Evolutionary conservation across 2,888 invertebrate genomes (phyloP).

Genomic region (Autographa gamma): DNA sequence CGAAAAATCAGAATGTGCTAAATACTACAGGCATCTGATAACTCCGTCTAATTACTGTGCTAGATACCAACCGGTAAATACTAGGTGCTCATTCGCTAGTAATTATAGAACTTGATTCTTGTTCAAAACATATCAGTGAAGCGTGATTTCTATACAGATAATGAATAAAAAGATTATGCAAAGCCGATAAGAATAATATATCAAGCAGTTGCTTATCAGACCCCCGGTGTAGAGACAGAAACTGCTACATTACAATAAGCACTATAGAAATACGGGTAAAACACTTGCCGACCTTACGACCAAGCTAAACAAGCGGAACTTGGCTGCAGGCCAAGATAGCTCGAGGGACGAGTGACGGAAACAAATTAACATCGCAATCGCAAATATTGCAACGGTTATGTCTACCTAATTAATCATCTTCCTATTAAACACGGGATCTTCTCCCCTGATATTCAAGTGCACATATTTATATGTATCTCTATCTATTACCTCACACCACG

Average conservation of each 20-base stretch:
- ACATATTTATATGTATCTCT: too few relatives aligned
- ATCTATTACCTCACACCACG: too few relatives aligned
- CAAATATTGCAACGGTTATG: background rate
- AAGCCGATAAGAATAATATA: background rate
- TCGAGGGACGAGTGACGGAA: slow-evolving; percentile 23
- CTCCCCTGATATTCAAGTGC: too few relatives aligned
- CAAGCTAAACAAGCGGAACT: slow-evolving; percentile 34
- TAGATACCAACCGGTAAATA: slow-evolving; percentile 59
- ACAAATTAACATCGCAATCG: slow-evolving; percentile 13
- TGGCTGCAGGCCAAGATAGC: slow-evolving; percentile 38
- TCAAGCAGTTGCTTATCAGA: background rate
- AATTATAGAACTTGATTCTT: background rate
- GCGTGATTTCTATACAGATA: background rate
- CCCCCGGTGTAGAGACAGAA: background rate
- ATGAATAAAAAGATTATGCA: background rate
- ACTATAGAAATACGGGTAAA: slow-evolving; percentile 15
- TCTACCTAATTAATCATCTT: background rate
- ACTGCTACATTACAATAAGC: slow-evolving; percentile 12
- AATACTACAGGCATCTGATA: slow-evolving; percentile 56
- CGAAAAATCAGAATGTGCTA: slow-evolving; percentile 61
- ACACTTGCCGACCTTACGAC: slow-evolving; percentile 21
- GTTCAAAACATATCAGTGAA: background rate
- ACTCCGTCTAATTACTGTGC: slow-evolving; percentile 77
- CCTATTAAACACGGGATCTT: background rate
- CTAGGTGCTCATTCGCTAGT: background rate